These are phyloP conservation scores for Sparidentex hasta DNA, from an alignment of 2,797 vertebrate genomes.

Conservation along the genomic window DNA sequence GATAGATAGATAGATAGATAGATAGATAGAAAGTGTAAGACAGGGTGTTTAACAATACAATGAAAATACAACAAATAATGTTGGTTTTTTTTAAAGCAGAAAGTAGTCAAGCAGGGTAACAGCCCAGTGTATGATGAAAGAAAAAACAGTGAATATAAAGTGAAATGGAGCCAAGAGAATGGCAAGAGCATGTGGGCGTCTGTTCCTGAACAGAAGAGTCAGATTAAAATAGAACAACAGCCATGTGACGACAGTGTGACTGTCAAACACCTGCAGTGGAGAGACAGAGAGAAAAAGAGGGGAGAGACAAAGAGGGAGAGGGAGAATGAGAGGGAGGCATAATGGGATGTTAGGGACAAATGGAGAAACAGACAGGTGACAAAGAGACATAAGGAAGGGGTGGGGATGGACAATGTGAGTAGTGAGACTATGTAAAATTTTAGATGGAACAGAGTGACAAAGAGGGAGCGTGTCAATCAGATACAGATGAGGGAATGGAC, in stretches of 20 bases:
- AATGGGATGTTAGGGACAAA: conserved; percentile 65
- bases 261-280: conserved; percentile 75
- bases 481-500: conserved; percentile 53
- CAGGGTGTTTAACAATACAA: too few species aligned
- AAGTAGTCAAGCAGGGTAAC: conserved; percentile 17
- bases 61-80: too few species aligned
- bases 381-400: conserved; percentile 37
- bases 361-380: conserved; percentile 64
- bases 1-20: conserved; percentile 16
- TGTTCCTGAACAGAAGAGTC: conserved; percentile 74
- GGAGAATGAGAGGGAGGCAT: conserved; percentile 4
- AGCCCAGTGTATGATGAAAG: conserved; percentile 13
- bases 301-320: neutral
- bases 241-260: conserved; percentile 69
- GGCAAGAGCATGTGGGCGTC: conserved; percentile 73
- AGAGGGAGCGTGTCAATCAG: conserved; percentile 41
- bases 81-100: neutral
- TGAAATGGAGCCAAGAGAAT: conserved; percentile 55
- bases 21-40: neutral
- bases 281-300: conserved; percentile 17
- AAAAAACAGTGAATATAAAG: conserved; percentile 43
- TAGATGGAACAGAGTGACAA: conserved; percentile 35
- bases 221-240: conserved; percentile 81
- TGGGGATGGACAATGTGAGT: conserved; percentile 41
- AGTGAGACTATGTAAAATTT: conserved; percentile 57